phyloP scores from a whole-genome alignment of 2,113 vertebrate species.

The Donacobius atricapilla region DNA sequence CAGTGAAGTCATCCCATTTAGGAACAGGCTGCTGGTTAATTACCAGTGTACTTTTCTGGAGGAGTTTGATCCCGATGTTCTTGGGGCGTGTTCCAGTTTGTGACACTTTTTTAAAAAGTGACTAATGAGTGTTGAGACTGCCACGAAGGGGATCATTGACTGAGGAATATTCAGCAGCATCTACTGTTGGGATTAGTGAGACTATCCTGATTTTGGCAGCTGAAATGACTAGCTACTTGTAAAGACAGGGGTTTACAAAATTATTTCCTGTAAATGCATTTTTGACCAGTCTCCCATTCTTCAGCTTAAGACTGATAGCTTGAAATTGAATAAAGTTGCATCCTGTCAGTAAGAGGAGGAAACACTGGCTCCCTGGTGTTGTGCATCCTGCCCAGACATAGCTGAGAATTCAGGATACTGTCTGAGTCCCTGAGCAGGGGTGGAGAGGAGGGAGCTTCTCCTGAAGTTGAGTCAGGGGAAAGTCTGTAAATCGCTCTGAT shows the following conservation, averaged over 20 bases:
- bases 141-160: neutral
- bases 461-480: neutral
- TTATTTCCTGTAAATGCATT: neutral
- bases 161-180: neutral
- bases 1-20: neutral
- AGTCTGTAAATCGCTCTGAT: neutral
- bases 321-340: neutral
- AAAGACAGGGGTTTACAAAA: neutral
- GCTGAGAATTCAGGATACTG: accelerated
- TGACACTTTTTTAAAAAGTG: neutral
- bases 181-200: neutral
- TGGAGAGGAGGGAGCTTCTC: neutral
- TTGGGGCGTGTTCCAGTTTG: neutral
- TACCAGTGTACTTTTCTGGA: neutral
- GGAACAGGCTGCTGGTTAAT: neutral
- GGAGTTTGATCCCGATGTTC: neutral
- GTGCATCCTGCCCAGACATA: accelerated
- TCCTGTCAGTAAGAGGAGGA: neutral
- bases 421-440: neutral
- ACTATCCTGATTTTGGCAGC: neutral
- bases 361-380: neutral
- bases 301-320: neutral
- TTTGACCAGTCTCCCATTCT: neutral
- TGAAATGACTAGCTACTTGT: neutral
- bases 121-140: neutral